phyloP scores from a whole-genome alignment of 1,140 invertebrate species.

The Ridgeia piscesae region DNA sequence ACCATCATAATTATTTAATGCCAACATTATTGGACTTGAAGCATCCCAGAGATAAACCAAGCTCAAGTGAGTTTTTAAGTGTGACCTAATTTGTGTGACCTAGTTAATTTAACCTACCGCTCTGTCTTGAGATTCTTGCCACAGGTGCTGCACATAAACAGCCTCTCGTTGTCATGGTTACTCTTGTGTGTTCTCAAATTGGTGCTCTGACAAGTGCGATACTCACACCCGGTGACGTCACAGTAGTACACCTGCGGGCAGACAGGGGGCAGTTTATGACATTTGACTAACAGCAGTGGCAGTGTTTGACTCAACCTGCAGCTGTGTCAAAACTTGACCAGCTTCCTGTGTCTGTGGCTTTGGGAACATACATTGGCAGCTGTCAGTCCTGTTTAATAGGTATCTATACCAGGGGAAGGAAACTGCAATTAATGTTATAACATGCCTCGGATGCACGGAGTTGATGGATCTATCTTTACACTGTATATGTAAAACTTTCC shows the following conservation, averaged over 20 bases:
- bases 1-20: too few relatives aligned
- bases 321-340: not conserved
- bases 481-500: too few relatives aligned
- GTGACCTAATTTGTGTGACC: not conserved
- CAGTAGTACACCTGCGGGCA: slow-evolving; percentile 34
- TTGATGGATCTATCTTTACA: too few relatives aligned
- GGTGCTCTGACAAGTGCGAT: slow-evolving; percentile 26
- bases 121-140: slow-evolving; percentile 36
- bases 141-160: slow-evolving; percentile 36
- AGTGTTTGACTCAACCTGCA: not conserved
- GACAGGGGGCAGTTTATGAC: not conserved
- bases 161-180: slow-evolving; percentile 35
- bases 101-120: slow-evolving; percentile 30
- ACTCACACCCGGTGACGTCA: slow-evolving; percentile 34
- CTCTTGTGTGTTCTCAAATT: slow-evolving; percentile 32
- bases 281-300: not conserved
- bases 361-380: too few relatives aligned
- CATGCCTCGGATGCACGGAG: too few relatives aligned
- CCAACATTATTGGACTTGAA: not conserved
- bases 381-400: too few relatives aligned
- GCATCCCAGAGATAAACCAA: not conserved
- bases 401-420: too few relatives aligned
- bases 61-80: slow-evolving; percentile 1
- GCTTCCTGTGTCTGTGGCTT: too few relatives aligned
- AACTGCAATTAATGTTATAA: too few relatives aligned